Evolutionary conservation across 2,888 invertebrate species (phyloP).

Genomic region (Byasa hedistus): DNA sequence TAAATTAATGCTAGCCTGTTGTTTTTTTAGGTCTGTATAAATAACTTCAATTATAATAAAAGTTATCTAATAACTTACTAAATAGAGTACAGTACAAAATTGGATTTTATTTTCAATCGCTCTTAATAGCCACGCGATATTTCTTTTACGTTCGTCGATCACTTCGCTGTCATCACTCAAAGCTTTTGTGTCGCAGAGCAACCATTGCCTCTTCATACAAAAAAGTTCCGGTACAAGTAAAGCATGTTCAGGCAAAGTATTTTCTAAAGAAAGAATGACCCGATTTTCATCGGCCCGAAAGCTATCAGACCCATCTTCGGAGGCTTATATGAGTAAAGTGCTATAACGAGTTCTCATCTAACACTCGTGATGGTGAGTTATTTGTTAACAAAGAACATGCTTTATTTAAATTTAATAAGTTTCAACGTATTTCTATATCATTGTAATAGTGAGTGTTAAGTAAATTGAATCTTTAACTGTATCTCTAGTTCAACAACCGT

Average conservation of each 20-base stretch:
- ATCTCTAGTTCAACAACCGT: too few relatives aligned
- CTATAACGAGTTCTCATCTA: slow-evolving; percentile 27
- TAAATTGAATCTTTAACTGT: too few relatives aligned
- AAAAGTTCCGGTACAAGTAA: slow-evolving; percentile 28
- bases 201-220: slow-evolving; percentile 19
- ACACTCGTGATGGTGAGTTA: slow-evolving; percentile 14
- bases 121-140: slow-evolving; percentile 8
- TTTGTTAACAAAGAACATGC: slow-evolving; percentile 6
- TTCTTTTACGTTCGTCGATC: slow-evolving; percentile 20
- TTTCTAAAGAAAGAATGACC: slow-evolving; percentile 29
- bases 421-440: not conserved
- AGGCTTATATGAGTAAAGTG: slow-evolving; percentile 23
- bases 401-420: not conserved
- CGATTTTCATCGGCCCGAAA: slow-evolving; percentile 25
- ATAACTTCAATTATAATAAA: too few relatives aligned
- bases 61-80: too few relatives aligned
- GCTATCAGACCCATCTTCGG: slow-evolving; percentile 26
- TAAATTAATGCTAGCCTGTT: too few relatives aligned
- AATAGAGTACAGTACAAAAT: not conserved
- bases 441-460: too few relatives aligned
- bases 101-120: slow-evolving; percentile 13
- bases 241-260: slow-evolving; percentile 22
- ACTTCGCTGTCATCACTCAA: slow-evolving; percentile 24
- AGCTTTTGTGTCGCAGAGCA: slow-evolving; percentile 20
- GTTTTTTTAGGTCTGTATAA: too few relatives aligned